Evolutionary conservation across 2,113 vertebrate species (phyloP).

Genomic region (Bos taurus): DNA sequence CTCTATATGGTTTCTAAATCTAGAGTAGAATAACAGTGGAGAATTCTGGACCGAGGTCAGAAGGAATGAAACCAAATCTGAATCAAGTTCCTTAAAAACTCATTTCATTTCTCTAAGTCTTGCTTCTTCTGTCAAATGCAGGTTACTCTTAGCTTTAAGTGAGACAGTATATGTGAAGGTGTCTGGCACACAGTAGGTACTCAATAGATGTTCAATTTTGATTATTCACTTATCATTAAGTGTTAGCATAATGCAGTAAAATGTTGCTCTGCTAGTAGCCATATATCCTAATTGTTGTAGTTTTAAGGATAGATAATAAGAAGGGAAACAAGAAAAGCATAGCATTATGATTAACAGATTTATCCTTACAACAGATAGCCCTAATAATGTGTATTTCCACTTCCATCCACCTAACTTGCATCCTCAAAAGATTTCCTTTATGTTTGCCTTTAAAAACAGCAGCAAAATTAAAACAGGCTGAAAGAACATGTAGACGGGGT

Average conservation of each 20-base stretch:
- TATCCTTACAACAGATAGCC: not conserved
- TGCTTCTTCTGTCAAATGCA: not conserved
- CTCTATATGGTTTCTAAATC: not conserved
- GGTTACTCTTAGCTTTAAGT: not conserved
- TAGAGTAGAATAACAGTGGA: not conserved
- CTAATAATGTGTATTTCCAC: not conserved
- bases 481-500: not conserved
- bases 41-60: conserved; percentile 3
- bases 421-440: not conserved
- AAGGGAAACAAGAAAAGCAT: not conserved
- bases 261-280: not conserved
- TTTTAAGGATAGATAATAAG: not conserved
- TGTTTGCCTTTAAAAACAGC: not conserved
- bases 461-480: not conserved
- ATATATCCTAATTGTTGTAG: not conserved
- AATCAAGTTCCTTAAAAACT: not conserved
- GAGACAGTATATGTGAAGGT: not conserved
- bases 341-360: not conserved
- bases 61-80: not conserved
- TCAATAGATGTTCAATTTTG: not conserved
- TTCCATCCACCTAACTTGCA: not conserved
- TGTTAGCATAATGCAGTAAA: not conserved
- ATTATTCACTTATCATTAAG: not conserved
- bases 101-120: not conserved
- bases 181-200: not conserved